These are phyloP conservation scores for Natrix natrix DNA, from an alignment of 2,797 vertebrate species.

Conservation along the genomic window DNA sequence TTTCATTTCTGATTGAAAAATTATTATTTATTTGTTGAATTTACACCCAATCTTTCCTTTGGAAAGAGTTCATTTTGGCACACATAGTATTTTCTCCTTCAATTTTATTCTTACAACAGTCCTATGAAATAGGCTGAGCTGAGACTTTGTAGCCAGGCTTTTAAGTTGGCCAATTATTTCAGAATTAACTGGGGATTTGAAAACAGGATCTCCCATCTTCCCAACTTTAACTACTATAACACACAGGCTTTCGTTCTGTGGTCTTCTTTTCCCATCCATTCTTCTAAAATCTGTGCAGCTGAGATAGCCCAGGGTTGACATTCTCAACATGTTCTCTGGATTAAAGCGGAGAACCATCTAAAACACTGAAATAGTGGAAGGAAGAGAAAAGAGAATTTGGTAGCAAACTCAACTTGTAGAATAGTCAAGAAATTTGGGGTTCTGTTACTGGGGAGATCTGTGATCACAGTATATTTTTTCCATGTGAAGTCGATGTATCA, in stretches of 20 bases:
- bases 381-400: neutral
- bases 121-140: neutral
- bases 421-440: neutral
- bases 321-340: neutral
- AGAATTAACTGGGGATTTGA: neutral
- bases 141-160: neutral
- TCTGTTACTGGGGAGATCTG: neutral
- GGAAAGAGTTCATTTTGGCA: neutral
- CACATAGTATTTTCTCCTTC: neutral
- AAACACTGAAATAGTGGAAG: neutral
- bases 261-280: neutral
- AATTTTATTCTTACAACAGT: neutral
- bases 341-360: neutral
- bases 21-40: neutral
- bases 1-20: neutral
- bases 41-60: neutral
- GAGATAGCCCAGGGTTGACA: neutral
- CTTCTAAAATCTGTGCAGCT: conserved; percentile 2
- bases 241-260: neutral
- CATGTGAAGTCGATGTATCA: neutral
- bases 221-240: neutral
- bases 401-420: neutral
- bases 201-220: neutral
- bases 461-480: neutral
- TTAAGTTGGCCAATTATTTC: neutral